Conservation (phyloP, 2,888 invertebrate species). For the Prosapia bicincta region DNA sequence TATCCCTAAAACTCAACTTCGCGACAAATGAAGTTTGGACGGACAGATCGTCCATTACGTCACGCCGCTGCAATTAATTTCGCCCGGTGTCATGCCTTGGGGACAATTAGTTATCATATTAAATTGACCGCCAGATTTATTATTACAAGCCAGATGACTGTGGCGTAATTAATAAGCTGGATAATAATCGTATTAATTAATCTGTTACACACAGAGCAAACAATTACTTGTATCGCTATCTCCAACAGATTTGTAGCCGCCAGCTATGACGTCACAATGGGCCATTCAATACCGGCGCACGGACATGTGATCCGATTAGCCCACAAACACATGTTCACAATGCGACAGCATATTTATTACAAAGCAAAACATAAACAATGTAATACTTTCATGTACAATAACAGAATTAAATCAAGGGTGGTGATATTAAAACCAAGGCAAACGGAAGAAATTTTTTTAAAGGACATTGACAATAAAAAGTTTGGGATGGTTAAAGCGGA, state of each 20-base stretch:
- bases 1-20: not conserved
- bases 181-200: slow-evolving; percentile 35
- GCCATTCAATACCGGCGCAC: not conserved
- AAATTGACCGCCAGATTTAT: not conserved
- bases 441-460: too few species aligned
- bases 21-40: not conserved
- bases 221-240: slow-evolving; percentile 26
- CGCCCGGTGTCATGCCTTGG: not conserved
- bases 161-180: slow-evolving; percentile 31
- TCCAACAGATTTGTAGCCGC: not conserved
- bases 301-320: not conserved
- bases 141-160: not conserved
- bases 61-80: not conserved
- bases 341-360: too few species aligned
- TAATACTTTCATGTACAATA: too few species aligned
- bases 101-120: not conserved
- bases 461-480: too few species aligned
- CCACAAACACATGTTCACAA: too few species aligned
- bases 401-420: too few species aligned
- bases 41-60: not conserved
- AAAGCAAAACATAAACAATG: too few species aligned
- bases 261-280: not conserved
- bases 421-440: too few species aligned
- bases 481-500: too few species aligned
- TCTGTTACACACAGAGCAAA: slow-evolving; percentile 32